Percentiles rank a stretch among this genome's conserved stretches.
phyloP scores from a whole-genome alignment of 2,113 vertebrate species.

The Acinonyx jubatus region DNA sequence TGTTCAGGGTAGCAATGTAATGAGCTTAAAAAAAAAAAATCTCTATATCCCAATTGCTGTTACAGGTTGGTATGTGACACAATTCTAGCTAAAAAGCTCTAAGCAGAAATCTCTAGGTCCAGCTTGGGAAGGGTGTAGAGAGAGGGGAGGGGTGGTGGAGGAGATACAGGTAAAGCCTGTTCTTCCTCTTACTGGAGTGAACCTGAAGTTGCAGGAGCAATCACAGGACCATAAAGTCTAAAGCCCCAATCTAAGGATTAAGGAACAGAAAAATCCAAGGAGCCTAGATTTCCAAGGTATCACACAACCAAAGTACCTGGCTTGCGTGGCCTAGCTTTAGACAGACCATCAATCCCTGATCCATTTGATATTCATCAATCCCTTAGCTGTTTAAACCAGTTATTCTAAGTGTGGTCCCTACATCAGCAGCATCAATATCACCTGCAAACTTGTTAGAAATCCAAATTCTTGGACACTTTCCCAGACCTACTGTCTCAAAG shows the following conservation, averaged over 20 bases:
- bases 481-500: neutral
- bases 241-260: neutral
- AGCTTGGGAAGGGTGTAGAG: neutral
- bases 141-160: accelerated
- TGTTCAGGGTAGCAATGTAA: neutral
- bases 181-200: neutral
- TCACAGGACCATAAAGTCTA: neutral
- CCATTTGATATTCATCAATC: too few species aligned
- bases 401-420: neutral
- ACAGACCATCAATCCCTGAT: neutral
- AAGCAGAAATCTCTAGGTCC: neutral
- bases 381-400: neutral
- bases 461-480: neutral
- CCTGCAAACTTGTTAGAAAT: neutral
- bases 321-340: neutral
- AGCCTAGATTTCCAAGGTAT: neutral
- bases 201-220: too few species aligned
- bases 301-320: neutral
- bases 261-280: neutral
- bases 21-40: neutral
- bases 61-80: neutral
- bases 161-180: neutral
- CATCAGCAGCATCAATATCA: neutral
- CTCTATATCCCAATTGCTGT: neutral
- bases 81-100: neutral